Base-by-base conservation (phyloP, 2,113 vertebrate genomes). In the Grammomys dolichurus region DNA sequence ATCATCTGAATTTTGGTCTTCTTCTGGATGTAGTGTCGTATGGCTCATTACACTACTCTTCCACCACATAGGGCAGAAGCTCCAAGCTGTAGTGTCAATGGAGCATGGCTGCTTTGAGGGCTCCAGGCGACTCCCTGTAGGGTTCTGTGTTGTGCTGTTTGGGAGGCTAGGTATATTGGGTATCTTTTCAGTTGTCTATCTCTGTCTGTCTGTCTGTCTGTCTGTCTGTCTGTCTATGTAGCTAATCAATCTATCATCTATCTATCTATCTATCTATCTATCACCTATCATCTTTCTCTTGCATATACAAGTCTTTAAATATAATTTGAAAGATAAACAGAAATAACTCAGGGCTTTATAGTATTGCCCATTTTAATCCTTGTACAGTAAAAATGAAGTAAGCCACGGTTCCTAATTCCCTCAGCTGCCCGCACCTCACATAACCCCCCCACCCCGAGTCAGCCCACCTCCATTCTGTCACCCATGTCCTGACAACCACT, bases 381-480 rank as follows among this genome's bases (percentile, higher is more conserved):
- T 69, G 20, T 75, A 60, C 13, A 28, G 36, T 28, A 13, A 56
- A 85, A 33, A 85, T 65, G 76, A 85, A 78, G 72, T 77, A 58
- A 80, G 54, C 33, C 36, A 4, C n/a, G 28, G 46, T 46, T 33
- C n/a, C n/a, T 26, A 69, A 14, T 46, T 54, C 72, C 28, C 22
- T n/a, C 75, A 17, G 20, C 28, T 75, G 26, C 20, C 14, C 46
- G 2, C 1, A 72, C 48, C 78, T 76, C 60, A 5, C 46, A 10
- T 16, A 22, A 17, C 76, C 20, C 31, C 19, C 80, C 40, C n/a
- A n/a, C n/a, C 40, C 26, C 19, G 65, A 14, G 22, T n/a, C 36
- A 72, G 43, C 58, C 24, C 0, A 1, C 14, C 1, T 8, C 65
- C 43, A 3, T 6, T 7, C 31, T 2, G 3, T 46, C 51, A 67